Evolutionary conservation across 1,140 invertebrate species (phyloP).

Genomic region (Danaus plexippus): DNA sequence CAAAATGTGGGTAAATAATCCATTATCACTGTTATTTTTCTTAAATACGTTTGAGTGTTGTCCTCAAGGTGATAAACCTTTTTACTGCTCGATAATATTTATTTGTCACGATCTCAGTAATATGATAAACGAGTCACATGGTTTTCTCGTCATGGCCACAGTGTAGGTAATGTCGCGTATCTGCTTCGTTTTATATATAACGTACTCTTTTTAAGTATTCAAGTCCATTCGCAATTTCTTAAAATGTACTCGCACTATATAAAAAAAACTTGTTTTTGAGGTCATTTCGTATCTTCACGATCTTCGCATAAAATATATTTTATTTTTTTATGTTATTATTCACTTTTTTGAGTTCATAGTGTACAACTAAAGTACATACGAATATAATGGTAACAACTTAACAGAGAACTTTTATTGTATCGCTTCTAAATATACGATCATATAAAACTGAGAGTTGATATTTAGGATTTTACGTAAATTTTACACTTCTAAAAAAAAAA

Average conservation of each 20-base stretch:
- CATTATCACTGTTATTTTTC: constrained; percentile 26
- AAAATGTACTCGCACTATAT: constrained; percentile 12
- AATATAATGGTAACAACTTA: too few species aligned
- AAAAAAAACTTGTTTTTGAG: constrained; percentile 21
- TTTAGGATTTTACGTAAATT: too few species aligned
- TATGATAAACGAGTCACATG: constrained; percentile 58
- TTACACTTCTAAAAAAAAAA: too few species aligned
- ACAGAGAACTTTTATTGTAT: too few species aligned
- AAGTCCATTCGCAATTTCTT: constrained; percentile 18
- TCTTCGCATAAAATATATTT: not conserved
- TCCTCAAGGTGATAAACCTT: constrained; percentile 34
- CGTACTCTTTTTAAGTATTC: constrained; percentile 23
- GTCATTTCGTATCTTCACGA: constrained; percentile 8
- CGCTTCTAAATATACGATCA: too few species aligned
- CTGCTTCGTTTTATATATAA: constrained; percentile 4
- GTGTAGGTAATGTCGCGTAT: constrained; percentile 21
- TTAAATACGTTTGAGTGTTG: constrained; percentile 27
- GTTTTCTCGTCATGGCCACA: constrained; percentile 32
- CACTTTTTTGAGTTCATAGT: too few species aligned
- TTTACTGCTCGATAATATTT: constrained; percentile 40
- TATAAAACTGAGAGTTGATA: too few species aligned
- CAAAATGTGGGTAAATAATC: constrained; percentile 11
- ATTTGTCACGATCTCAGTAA: constrained; percentile 46
- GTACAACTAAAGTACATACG: too few species aligned
- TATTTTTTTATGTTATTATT: too few species aligned